Evolutionary conservation across 2,888 invertebrate species (phyloP).

Genomic region (Agonopterix subpropinquella): DNA sequence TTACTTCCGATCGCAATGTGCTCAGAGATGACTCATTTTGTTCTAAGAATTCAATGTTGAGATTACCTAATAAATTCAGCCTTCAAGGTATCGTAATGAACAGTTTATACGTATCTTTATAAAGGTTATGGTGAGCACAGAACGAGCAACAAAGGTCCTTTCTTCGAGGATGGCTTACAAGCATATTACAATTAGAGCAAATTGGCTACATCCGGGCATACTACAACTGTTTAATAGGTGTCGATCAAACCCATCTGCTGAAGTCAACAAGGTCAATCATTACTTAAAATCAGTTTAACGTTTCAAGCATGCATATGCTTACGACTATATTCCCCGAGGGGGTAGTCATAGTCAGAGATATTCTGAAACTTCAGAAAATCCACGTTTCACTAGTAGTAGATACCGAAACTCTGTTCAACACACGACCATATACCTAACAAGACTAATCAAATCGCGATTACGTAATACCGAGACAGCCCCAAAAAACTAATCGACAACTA

Average conservation of each 20-base stretch:
- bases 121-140: no score
- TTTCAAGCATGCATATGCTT: no score
- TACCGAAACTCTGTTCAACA: no score
- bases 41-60: slow-evolving; percentile 35
- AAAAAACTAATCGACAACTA: no score
- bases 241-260: slow-evolving; percentile 62
- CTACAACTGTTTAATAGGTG: slow-evolving; percentile 58
- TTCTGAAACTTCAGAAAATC: no score
- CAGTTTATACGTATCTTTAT: no score
- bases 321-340: no score
- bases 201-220: slow-evolving; percentile 66
- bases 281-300: slow-evolving; percentile 41
- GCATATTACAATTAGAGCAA: slow-evolving; percentile 52
- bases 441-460: no score
- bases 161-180: slow-evolving; percentile 16
- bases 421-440: neutral
- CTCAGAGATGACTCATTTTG: slow-evolving; percentile 35
- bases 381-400: no score
- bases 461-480: neutral
- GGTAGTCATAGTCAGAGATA: no score
- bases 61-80: slow-evolving; percentile 24
- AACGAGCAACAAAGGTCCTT: slow-evolving; percentile 2
- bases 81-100: no score
- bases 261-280: slow-evolving; percentile 45
- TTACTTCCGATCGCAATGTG: slow-evolving; percentile 34